A percentile compares a stretch with the other conserved stretches of the same genome.
Conservation (phyloP, 2,113 vertebrate genomes). For the Cryptomyrus ogoouensis region DNA sequence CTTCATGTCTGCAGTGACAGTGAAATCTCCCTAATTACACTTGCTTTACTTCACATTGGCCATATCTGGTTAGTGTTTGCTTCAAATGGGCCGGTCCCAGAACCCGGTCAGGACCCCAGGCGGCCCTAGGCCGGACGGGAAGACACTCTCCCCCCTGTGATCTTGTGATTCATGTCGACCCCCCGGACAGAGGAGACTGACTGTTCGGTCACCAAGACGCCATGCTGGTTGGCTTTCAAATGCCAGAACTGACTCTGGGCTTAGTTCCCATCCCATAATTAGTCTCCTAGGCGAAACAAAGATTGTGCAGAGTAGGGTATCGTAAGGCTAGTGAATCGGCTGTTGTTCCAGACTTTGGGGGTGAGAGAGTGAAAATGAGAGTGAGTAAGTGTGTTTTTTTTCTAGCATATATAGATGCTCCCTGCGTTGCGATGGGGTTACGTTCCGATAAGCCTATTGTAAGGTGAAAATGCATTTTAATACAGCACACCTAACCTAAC, state of each 20-base stretch:
- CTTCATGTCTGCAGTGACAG: not conserved
- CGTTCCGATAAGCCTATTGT: not conserved
- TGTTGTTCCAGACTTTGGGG: not conserved
- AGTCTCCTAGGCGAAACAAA: conserved; percentile 21
- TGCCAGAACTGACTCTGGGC: conserved; percentile 16
- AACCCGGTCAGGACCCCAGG: not conserved
- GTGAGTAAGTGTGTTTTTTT: not conserved
- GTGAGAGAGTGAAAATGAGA: not conserved
- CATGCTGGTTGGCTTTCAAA: conserved; percentile 3
- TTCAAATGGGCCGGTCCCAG: not conserved
- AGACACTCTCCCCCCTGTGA: not conserved
- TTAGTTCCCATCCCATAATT: conserved; percentile 25
- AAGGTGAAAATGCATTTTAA: not conserved
- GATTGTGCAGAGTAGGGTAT: not conserved
- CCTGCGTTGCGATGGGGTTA: not conserved
- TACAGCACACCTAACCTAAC: not conserved
- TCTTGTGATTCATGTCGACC: not conserved
- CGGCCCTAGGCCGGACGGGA: not conserved
- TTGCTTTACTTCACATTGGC: not conserved
- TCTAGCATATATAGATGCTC: not conserved
- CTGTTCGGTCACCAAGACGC: not conserved
- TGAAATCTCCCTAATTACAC: not conserved
- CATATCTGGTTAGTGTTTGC: not conserved
- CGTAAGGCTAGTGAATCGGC: not conserved
- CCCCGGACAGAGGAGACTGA: not conserved